Percentiles rank a stretch among this genome's conserved stretches.
These are phyloP conservation scores for Glomeris maerens DNA, from an alignment of 1,140 invertebrate species.

Conservation along the genomic window DNA sequence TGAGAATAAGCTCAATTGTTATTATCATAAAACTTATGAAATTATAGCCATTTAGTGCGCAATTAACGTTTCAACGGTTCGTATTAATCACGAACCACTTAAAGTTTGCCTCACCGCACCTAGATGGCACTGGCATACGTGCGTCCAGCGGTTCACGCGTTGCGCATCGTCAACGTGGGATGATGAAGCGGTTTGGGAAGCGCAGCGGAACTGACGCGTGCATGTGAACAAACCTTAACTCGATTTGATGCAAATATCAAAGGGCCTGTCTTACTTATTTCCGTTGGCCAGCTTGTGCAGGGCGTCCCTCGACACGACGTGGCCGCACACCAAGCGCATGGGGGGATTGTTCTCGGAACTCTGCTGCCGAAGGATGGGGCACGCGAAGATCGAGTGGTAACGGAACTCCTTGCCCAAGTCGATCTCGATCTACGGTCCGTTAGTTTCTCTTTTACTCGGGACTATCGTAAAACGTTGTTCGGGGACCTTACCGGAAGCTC, in stretches of 20 bases:
- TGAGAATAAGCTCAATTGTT: too few relatives aligned
- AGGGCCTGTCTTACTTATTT: slow-evolving; percentile 56
- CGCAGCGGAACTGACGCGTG: too few relatives aligned
- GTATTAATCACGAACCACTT: neutral
- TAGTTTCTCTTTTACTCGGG: too few relatives aligned
- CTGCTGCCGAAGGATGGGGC: slow-evolving; percentile 92
- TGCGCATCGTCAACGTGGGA: too few relatives aligned
- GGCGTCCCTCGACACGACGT: slow-evolving; percentile 95
- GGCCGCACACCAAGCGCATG: slow-evolving; percentile 89
- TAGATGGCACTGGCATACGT: too few relatives aligned
- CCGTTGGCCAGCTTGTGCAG: slow-evolving; percentile 83
- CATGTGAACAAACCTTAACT: neutral
- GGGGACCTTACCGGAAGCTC: slow-evolving; percentile 70
- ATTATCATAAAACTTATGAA: too few relatives aligned
- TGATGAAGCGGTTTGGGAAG: too few relatives aligned
- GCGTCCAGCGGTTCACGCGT: neutral
- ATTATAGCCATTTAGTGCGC: too few relatives aligned
- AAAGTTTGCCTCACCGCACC: too few relatives aligned
- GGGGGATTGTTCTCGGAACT: slow-evolving; percentile 93
- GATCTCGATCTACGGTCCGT: slow-evolving; percentile 74
- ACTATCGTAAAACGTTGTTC: too few relatives aligned
- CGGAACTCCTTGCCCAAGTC: slow-evolving; percentile 70
- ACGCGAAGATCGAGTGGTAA: slow-evolving; percentile 96
- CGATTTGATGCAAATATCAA: slow-evolving; percentile 4
- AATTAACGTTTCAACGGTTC: too few relatives aligned